Conservation (phyloP, 2,888 invertebrate genomes). For the Apodemia hepburni region DNA sequence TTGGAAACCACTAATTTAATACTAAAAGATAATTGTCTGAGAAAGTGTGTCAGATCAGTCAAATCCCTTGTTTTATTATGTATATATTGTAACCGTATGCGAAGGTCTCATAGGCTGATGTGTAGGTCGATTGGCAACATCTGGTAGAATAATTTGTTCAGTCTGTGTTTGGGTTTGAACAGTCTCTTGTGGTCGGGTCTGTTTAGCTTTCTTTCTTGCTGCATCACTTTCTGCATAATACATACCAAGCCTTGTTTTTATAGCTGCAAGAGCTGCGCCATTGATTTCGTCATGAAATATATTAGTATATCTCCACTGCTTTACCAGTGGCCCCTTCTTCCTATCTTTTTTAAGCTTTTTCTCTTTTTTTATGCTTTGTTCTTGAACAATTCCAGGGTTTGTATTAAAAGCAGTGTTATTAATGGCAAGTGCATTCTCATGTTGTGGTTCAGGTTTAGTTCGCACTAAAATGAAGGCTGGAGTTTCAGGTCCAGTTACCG, state of each 20-base stretch:
- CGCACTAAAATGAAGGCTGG: slow-evolving; percentile 65
- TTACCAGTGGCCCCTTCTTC: slow-evolving; percentile 68
- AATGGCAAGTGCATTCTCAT: slow-evolving; percentile 51
- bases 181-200: slow-evolving; percentile 52
- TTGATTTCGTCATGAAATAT: slow-evolving; percentile 79
- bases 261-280: slow-evolving; percentile 72
- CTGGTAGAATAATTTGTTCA: slow-evolving; percentile 40
- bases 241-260: slow-evolving; percentile 75
- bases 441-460: slow-evolving; percentile 61
- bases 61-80: slow-evolving; percentile 33
- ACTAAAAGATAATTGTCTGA: slow-evolving; percentile 2
- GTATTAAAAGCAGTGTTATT: slow-evolving; percentile 49
- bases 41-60: neutral
- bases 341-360: slow-evolving; percentile 66
- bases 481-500: slow-evolving; percentile 55
- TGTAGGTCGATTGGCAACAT: slow-evolving; percentile 29
- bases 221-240: slow-evolving; percentile 76
- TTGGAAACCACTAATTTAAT: slow-evolving; percentile 6
- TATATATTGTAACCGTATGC: slow-evolving; percentile 67
- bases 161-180: slow-evolving; percentile 53
- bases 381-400: slow-evolving; percentile 40
- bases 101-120: slow-evolving; percentile 55
- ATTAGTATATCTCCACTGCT: slow-evolving; percentile 79
- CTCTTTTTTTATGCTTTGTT: slow-evolving; percentile 40
- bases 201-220: slow-evolving; percentile 69